Conservation (phyloP, 2,113 vertebrate genomes). For the Callipepla squamata region DNA sequence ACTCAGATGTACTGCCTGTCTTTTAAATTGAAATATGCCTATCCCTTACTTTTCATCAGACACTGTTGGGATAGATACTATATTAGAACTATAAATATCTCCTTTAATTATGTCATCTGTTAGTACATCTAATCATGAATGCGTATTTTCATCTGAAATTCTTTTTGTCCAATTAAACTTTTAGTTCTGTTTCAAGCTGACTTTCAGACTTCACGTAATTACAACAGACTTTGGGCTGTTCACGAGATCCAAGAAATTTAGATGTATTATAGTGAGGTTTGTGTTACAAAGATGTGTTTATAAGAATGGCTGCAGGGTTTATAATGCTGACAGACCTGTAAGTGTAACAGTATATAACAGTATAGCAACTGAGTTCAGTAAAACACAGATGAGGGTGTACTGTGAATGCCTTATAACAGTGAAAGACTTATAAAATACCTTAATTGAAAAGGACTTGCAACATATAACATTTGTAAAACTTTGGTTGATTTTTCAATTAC, state of each 20-base stretch:
- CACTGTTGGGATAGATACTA: constrained; percentile 53
- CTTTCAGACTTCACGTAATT: constrained; percentile 74
- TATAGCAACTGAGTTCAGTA: constrained; percentile 51
- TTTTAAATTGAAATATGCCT: constrained; percentile 38
- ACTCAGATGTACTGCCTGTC: not conserved
- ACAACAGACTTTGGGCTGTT: constrained; percentile 68
- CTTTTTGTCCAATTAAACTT: constrained; percentile 75
- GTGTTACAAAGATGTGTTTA: constrained; percentile 75
- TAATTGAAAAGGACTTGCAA: constrained; percentile 59
- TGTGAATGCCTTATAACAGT: constrained; percentile 58
- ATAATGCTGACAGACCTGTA: constrained; percentile 65
- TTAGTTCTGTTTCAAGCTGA: constrained; percentile 75
- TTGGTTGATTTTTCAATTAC: constrained; percentile 61
- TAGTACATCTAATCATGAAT: constrained; percentile 59
- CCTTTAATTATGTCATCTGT: constrained; percentile 62
- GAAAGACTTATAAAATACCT: constrained; percentile 63
- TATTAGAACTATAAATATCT: constrained; percentile 62
- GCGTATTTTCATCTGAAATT: constrained; percentile 59
- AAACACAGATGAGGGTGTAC: constrained; percentile 50
- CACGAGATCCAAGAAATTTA: constrained; percentile 68
- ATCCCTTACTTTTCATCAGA: constrained; percentile 41
- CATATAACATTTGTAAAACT: constrained; percentile 49
- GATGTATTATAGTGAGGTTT: constrained; percentile 67
- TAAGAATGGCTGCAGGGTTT: constrained; percentile 60
- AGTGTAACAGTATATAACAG: constrained; percentile 57